Evolutionary conservation across 2,888 invertebrate genomes (phyloP).

Genomic region (Acronicta aceris): DNA sequence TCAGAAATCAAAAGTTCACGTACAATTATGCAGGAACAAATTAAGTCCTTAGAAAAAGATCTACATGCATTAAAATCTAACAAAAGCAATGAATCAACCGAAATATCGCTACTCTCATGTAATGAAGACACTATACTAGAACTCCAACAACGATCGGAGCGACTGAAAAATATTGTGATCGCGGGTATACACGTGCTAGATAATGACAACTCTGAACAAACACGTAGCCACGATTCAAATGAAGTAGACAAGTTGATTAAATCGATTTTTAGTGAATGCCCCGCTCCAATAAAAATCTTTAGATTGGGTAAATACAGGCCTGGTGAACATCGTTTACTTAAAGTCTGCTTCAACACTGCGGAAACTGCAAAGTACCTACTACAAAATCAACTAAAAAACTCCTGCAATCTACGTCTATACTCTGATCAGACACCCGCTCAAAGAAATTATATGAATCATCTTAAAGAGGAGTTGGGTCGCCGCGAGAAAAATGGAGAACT

Average conservation of each 20-base stretch:
- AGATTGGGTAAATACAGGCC: not conserved
- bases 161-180: not conserved
- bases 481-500: not conserved
- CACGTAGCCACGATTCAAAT: not conserved
- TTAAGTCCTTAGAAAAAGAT: not conserved
- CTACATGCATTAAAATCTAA: not conserved
- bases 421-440: not conserved
- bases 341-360: too few species aligned
- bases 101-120: not conserved
- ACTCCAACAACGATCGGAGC: not conserved
- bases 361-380: not conserved
- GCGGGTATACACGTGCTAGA: not conserved
- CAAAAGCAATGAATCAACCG: not conserved
- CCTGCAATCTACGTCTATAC: not conserved
- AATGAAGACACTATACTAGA: not conserved
- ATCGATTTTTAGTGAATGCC: not conserved
- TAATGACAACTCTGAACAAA: not conserved
- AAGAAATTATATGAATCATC: not conserved
- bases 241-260: not conserved
- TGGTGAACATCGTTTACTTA: not conserved
- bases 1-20: not conserved
- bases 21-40: not conserved
- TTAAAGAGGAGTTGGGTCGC: slow-evolving; percentile 1
- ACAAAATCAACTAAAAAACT: not conserved
- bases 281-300: not conserved